Percentiles rank a stretch among this genome's conserved stretches.
Conservation (phyloP, 2,888 invertebrate species). For the Drosophila meridionalis region DNA sequence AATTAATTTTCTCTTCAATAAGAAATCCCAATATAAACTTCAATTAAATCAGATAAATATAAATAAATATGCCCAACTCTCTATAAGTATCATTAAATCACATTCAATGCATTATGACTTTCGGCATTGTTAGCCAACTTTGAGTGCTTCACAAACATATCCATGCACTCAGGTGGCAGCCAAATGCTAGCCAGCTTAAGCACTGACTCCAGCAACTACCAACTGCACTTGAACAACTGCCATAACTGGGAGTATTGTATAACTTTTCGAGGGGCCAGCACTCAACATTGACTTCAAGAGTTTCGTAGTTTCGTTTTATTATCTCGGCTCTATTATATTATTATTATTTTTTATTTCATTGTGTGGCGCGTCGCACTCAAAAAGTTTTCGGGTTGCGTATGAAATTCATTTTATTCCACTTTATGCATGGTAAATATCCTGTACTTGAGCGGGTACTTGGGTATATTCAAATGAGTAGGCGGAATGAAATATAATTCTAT, state of each 20-base stretch:
- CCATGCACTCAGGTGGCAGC: slow-evolving; percentile 48
- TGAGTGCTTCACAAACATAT: slow-evolving; percentile 42
- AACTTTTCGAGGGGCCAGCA: slow-evolving; percentile 47
- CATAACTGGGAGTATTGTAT: slow-evolving; percentile 51
- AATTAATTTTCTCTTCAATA: not conserved
- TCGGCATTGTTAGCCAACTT: slow-evolving; percentile 8
- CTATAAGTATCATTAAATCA: not conserved
- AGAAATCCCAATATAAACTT: not conserved
- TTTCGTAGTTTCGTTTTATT: slow-evolving; percentile 58
- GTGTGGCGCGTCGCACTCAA: slow-evolving; percentile 13
- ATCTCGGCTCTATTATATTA: slow-evolving; percentile 29
- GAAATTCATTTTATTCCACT: not conserved
- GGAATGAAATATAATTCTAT: not conserved
- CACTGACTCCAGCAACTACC: slow-evolving; percentile 26
- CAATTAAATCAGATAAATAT: slow-evolving; percentile 1
- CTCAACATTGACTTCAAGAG: slow-evolving; percentile 43
- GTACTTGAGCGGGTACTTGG: not conserved
- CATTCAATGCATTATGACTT: slow-evolving; percentile 20
- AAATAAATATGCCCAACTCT: not conserved
- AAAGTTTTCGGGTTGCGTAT: slow-evolving; percentile 35
- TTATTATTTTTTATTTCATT: slow-evolving; percentile 9
- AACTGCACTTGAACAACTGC: slow-evolving; percentile 46
- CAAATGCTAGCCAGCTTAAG: slow-evolving; percentile 35
- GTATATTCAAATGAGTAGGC: not conserved
- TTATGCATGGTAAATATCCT: slow-evolving; percentile 4